Evolutionary conservation across 2,888 invertebrate species (phyloP), one percentile per base, ranked within the genome.

Genomic region (Andrena hattorfiana): DNA sequence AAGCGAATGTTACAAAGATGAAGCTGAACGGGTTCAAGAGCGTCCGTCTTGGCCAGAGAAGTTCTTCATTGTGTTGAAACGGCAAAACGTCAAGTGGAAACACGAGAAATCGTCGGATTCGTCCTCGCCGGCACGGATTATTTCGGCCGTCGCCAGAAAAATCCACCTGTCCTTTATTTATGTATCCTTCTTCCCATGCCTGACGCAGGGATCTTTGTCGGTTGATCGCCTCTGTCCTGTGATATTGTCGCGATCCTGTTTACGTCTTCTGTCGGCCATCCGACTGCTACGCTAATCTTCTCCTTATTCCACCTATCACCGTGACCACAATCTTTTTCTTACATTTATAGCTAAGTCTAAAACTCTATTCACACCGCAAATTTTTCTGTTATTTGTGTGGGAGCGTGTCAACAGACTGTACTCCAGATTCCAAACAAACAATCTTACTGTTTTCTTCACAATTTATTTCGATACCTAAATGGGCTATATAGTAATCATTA

Each of bases 81-180:
- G 70, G 66, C 75, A 60, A 80, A 72, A 78, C 51, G 72, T 85
- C 74, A 82, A 81, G 80, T 67, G 69, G 74, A 76, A 79, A 80
- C 68, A 79, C 75, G 64, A 68, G 75, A 67, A 86, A 81, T 84
- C 84, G 71, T 68, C 74, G 73, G 67, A 84, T 84, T 80, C 68
- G 79, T 74, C 73, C 63, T 66, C 73, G 81, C 73, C 83, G 71
- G 86, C 86, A 76, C 76, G 82, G 84, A 87, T 89, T 87, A 86
- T 89, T 85, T 89, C 73, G 70, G 49, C 60, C 77, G 74, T 63
- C 70, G 72, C 85, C 71, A 77, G 85, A 87, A 83, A 87, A 84
- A 79, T 87, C 80, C 87, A 89, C 85, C 89, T 89, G 87, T 89
- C 85, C 63, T 81, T 89, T 89, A 88, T 89, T 88, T 89, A 86